Evolutionary conservation across 2,888 invertebrate species (phyloP).

Genomic region (Hartigia nigra): DNA sequence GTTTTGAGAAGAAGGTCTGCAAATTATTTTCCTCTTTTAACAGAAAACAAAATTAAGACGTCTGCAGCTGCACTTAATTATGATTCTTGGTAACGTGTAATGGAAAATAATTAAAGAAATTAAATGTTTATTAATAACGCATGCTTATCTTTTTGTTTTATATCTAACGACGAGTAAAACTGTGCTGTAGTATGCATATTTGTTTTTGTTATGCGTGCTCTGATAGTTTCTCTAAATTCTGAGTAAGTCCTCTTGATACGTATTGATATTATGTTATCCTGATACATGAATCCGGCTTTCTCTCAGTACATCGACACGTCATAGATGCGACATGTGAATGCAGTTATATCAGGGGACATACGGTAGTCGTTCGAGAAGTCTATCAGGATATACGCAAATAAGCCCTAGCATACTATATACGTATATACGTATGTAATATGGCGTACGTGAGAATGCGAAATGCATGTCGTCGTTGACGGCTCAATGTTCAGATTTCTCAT

Average conservation of each 20-base stretch:
- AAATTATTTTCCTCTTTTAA: neutral
- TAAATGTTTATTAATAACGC: neutral
- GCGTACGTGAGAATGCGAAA: constrained; percentile 24
- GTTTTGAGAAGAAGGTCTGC: neutral
- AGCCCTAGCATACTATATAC: constrained; percentile 2
- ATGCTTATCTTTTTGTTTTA: neutral
- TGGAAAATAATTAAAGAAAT: neutral
- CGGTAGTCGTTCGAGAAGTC: constrained; percentile 7
- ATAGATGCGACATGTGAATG: constrained; percentile 26
- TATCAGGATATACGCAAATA: constrained; percentile 17
- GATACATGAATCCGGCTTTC: constrained; percentile 24
- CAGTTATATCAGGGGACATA: constrained; percentile 18
- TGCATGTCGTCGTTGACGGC: constrained; percentile 27
- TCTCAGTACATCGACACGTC: constrained; percentile 10
- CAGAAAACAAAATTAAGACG: neutral
- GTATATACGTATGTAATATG: neutral
- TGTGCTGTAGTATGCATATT: too few species aligned
- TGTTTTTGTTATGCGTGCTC: neutral
- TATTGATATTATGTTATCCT: constrained; percentile 20
- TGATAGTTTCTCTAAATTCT: neutral
- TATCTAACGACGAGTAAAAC: neutral
- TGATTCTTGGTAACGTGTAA: neutral
- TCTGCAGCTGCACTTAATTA: neutral
- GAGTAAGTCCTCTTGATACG: constrained; percentile 12
- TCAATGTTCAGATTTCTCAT: constrained; percentile 19